Evolutionary conservation across 37 sponge, comb jelly and placozoan genomes (phyloP), one percentile per base, ranked within the genome.

Genomic region (Beroe ovata): DNA sequence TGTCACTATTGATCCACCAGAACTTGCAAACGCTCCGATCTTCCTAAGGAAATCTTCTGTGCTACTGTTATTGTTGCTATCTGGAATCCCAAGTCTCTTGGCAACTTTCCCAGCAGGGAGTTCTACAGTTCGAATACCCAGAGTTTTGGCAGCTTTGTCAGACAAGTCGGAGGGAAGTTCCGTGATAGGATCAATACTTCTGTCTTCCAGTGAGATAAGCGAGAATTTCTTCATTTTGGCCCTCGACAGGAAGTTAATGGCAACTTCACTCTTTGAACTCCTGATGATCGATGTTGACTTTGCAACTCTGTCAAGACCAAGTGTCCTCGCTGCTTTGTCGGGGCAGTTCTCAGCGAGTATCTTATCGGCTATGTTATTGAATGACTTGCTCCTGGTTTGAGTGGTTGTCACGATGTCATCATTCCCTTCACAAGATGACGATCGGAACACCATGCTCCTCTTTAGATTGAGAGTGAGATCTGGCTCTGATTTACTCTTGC

Each of bases 21-120:
- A n/a, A 32, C 69, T 66, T 1, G 69, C 69, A 33, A 66, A 66
- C 36, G 69, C 69, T 14, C 69, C 69, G 25, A 66, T 66, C 36
- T 66, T 66, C 25, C 69, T 25, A 4, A 66, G 16, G 16, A 66
- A 66, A 26, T 66, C 69, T 32, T 66, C 69, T 11, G 69, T 66
- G 16, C 16, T 66, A 19, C 25, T 14, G 25, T 47, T 6, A 47
- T 32, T 32, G 69, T 66, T 30, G 16, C 36, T 18, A 20, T 62
- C 28, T 6, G 36, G 25, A 30, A 66, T 66, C 34, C 69, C 69
- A 14, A 66, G 16, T 6, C 32, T 66, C 34, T 30, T 66, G 3
- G 69, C 69, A 29, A 37, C 69, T 32, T 66, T 66, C 6, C 11
- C 54, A 16, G 28, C 26, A 1, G 69, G 69, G 1, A 66, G 16